Evolutionary conservation across 2,888 invertebrate species (phyloP), one percentile per base, ranked within the genome.

Genomic region (Drosophila birchii): DNA sequence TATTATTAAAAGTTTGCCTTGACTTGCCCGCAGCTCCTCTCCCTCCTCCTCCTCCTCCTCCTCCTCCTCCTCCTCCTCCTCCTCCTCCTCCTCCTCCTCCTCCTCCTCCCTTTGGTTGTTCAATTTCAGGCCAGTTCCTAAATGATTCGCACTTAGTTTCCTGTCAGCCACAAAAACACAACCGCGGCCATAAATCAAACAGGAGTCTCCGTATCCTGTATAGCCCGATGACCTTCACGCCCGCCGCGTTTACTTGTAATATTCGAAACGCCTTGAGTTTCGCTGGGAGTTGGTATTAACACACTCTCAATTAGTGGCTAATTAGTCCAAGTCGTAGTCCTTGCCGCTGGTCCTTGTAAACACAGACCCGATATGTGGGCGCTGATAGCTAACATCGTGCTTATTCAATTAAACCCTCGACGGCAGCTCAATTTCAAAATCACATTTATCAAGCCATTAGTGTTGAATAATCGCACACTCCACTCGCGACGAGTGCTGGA

Each of bases 391-490:
- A 72, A 54, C 70, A 66, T 71, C 78, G 83, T 80, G 90, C 79
- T 89, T 88, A 90, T 90, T 90, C 90, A 89, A 90, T 90, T 90
- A 80, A 88, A 88, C 79, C 70, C 79, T 75, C 60, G 61, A 80
- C 78, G 71, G 79, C 83, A 80, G 79, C 53, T 81, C 84, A 79
- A 88, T 86, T 86, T 79, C 74, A 78, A 81, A 90, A 90, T 91
- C 90, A 69, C 90, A 91, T 90, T 91, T 90, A 90, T 90, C 91
- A 90, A 91, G 84, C 89, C 90, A 91, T 90, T 90, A 91, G 90
- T 89, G 89, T 87, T 89, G 87, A 88, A 91, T 91, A 90, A 87
- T 86, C 81, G 78, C 49, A 58, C 66, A 49, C 51, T 43, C 66
- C 39, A 57, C 34, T 56, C 61, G 36, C 55, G 34, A 16, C 29